Conservation (phyloP, 2,113 vertebrate species). For the Narcine bancroftii region DNA sequence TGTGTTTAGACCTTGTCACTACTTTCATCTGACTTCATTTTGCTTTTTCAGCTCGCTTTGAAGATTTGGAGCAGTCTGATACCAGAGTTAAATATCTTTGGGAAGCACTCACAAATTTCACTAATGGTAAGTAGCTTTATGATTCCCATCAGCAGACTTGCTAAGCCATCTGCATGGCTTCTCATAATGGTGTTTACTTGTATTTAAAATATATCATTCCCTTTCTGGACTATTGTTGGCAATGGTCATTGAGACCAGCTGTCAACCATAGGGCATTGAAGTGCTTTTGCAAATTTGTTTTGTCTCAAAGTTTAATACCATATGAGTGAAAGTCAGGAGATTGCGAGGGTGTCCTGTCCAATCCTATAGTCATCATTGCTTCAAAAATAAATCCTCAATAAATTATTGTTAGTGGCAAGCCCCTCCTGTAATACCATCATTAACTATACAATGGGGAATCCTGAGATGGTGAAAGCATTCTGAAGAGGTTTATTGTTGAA, state of each 20-base stretch:
- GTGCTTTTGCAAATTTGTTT: background rate
- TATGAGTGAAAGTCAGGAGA: background rate
- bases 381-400: background rate
- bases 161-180: background rate
- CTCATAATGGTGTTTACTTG: background rate
- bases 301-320: background rate
- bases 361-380: background rate
- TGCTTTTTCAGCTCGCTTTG: constrained; percentile 70
- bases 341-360: background rate
- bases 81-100: constrained; percentile 84
- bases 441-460: background rate
- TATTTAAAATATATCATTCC: background rate
- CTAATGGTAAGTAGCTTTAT: constrained; percentile 68
- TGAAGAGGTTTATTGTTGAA: background rate
- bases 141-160: background rate
- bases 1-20: background rate
- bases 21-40: background rate
- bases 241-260: background rate
- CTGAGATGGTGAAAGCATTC: background rate
- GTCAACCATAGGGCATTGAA: background rate
- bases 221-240: background rate
- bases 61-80: constrained; percentile 81
- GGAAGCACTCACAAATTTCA: constrained; percentile 93
- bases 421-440: background rate
- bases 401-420: background rate